Percentiles rank a stretch among this genome's conserved stretches.
Conservation (phyloP, 2,113 vertebrate genomes). For the Jaculus jaculus region DNA sequence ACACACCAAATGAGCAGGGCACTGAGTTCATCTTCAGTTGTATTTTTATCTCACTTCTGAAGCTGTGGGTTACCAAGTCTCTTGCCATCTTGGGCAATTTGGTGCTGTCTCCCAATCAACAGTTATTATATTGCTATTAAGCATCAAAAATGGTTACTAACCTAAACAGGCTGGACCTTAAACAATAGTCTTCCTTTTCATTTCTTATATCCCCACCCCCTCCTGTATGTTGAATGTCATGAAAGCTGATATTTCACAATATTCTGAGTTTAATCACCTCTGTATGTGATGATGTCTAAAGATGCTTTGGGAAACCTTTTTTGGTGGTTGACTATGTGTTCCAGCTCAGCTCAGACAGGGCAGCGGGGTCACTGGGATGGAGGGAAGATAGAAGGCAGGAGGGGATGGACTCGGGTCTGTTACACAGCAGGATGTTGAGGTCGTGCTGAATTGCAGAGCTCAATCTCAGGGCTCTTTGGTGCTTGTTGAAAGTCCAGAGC, state of each 20-base stretch:
- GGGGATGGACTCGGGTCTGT: background rate
- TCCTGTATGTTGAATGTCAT: background rate
- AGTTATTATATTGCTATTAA: background rate
- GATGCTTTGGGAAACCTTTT: background rate
- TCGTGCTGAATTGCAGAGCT: background rate
- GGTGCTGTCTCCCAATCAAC: background rate
- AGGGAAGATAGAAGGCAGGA: background rate
- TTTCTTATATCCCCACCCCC: background rate
- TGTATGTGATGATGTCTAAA: background rate
- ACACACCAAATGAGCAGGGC: background rate
- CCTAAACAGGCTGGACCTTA: background rate
- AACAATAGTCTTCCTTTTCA: background rate
- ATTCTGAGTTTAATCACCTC: background rate
- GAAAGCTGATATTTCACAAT: background rate
- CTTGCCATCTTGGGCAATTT: background rate
- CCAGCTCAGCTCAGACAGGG: background rate
- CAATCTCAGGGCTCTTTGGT: background rate
- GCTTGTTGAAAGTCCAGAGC: background rate
- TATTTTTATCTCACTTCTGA: background rate
- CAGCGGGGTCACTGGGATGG: background rate
- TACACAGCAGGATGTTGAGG: background rate
- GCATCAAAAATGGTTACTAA: background rate
- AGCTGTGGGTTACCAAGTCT: background rate
- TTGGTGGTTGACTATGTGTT: background rate
- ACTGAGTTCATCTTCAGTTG: background rate